Evolutionary conservation across 2,888 invertebrate species (phyloP).

Genomic region (Hypomecis punctinalis): DNA sequence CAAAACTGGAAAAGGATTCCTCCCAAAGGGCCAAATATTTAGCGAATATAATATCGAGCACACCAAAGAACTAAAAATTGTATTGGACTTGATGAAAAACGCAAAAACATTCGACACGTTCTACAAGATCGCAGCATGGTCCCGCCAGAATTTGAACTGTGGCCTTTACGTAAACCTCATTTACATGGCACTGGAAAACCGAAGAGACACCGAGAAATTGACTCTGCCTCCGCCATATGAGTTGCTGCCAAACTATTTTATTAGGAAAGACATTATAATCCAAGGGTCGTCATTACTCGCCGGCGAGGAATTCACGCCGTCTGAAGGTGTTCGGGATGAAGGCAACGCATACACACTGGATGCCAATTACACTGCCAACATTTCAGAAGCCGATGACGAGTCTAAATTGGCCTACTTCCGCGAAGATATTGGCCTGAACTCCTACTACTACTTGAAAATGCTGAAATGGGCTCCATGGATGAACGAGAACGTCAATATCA

Average conservation of each 20-base stretch:
- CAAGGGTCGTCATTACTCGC: conserved; percentile 67
- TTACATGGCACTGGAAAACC: conserved; percentile 83
- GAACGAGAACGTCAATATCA: conserved; percentile 65
- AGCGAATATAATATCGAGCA: conserved; percentile 68
- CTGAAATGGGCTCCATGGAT: conserved; percentile 85
- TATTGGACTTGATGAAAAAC: conserved; percentile 80
- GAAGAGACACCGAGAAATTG: conserved; percentile 84
- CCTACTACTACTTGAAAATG: conserved; percentile 85
- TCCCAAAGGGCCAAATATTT: conserved; percentile 72
- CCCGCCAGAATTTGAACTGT: conserved; percentile 86
- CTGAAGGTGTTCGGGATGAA: conserved; percentile 62
- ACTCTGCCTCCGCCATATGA: conserved; percentile 88
- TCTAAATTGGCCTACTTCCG: conserved; percentile 87
- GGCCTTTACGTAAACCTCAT: conserved; percentile 86
- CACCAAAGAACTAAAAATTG: conserved; percentile 61
- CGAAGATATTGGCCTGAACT: conserved; percentile 89
- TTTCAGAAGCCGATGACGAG: conserved; percentile 78
- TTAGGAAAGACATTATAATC: conserved; percentile 85
- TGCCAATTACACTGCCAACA: conserved; percentile 72
- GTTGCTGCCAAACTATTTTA: conserved; percentile 87
- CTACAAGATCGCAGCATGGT: conserved; percentile 84
- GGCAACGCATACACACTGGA: conserved; percentile 71
- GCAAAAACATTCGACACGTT: conserved; percentile 86
- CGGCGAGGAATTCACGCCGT: conserved; percentile 58
- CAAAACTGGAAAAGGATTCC: conserved; percentile 57